These are phyloP conservation scores for Acyrthosiphon pisum DNA, from an alignment of 1,140 invertebrate species.

Conservation along the genomic window DNA sequence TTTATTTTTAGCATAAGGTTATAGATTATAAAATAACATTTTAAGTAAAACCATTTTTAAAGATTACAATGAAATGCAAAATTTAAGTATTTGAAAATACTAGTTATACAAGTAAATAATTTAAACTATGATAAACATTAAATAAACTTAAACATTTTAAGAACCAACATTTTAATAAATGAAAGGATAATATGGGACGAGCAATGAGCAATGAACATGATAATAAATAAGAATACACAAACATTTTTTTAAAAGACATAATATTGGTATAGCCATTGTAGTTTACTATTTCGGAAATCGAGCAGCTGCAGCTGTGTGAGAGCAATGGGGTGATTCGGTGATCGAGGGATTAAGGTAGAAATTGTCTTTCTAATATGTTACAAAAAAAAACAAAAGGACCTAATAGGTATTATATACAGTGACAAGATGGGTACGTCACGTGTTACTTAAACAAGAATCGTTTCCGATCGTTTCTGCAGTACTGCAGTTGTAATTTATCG, in stretches of 20 bases:
- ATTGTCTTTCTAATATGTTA: not conserved
- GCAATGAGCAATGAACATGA: not conserved
- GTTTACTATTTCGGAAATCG: not conserved
- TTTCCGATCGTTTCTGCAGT: not conserved
- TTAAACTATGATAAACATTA: not conserved
- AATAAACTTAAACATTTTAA: not conserved
- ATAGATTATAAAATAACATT: no score
- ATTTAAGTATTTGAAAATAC: no score
- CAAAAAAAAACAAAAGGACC: not conserved
- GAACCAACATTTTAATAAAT: not conserved
- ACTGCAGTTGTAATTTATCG: not conserved
- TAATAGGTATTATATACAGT: no score
- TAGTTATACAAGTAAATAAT: no score
- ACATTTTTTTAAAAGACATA: no score
- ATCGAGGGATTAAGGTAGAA: not conserved
- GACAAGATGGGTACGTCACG: not conserved
- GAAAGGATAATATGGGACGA: not conserved
- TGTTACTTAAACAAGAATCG: not conserved
- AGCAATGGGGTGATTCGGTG: no score
- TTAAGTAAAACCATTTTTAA: no score
- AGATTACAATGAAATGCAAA: no score
- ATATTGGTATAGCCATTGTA: not conserved
- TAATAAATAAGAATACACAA: not conserved
- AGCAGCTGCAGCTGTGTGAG: not conserved
- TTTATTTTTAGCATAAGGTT: no score